phyloP scores from a whole-genome alignment of 1,140 invertebrate genomes.

The Aphelinus atriplicis region DNA sequence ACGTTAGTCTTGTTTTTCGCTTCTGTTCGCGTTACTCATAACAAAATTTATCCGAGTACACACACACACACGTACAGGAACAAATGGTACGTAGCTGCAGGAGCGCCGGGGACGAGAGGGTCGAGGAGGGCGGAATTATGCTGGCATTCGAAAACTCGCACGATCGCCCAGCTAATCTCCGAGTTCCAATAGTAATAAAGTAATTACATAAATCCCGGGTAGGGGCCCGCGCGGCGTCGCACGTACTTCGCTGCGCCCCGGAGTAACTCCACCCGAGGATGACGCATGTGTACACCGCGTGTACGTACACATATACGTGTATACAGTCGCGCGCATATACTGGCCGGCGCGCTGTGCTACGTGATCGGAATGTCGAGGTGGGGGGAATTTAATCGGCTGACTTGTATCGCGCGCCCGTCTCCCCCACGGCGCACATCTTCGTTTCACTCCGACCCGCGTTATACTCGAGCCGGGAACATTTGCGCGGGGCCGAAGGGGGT shows the following conservation, averaged over 20 bases:
- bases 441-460: too few species aligned
- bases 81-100: too few species aligned
- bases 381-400: constrained; percentile 6
- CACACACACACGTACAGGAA: too few species aligned
- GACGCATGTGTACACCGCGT: not conserved
- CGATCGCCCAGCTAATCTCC: constrained; percentile 5
- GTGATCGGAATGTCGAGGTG: constrained; percentile 9
- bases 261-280: not conserved
- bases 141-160: not conserved
- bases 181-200: constrained; percentile 17
- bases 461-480: too few species aligned
- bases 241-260: not conserved
- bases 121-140: not conserved
- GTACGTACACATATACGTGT: too few species aligned
- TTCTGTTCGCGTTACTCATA: too few species aligned
- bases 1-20: too few species aligned
- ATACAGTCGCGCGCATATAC: not conserved
- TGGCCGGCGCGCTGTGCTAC: not conserved
- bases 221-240: not conserved
- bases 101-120: too few species aligned
- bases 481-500: too few species aligned
- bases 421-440: too few species aligned
- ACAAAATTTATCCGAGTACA: not conserved
- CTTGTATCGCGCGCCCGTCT: constrained; percentile 24
- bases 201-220: constrained; percentile 14